Percentiles rank a stretch among this genome's conserved stretches.
These are phyloP conservation scores for Lissonota sp. DNA, from an alignment of 2,888 invertebrate genomes.

Conservation along the genomic window DNA sequence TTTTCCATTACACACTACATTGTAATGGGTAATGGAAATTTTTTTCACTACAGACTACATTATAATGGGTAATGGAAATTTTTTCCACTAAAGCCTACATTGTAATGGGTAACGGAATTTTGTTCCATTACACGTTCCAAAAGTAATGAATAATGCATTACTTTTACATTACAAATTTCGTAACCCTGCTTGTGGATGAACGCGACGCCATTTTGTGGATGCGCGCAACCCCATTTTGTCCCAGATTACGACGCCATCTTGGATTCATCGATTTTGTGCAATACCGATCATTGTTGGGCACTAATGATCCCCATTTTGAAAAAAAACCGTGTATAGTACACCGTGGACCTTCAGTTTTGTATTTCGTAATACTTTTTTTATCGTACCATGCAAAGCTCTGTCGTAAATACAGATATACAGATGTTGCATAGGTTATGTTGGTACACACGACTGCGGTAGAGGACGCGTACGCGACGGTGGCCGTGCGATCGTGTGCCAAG, in stretches of 20 bases:
- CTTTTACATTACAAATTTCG: too few relatives aligned
- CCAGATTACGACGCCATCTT: not conserved
- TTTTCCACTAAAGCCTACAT: too few relatives aligned
- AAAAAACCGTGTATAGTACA: not conserved
- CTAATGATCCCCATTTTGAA: not conserved
- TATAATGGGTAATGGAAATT: too few relatives aligned
- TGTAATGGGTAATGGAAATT: too few relatives aligned
- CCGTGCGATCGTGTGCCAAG: conserved; percentile 54
- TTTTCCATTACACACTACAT: too few relatives aligned
- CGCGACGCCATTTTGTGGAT: not conserved
- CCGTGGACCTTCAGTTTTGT: not conserved
- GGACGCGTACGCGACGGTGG: conserved; percentile 36
- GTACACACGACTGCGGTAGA: conserved; percentile 14
- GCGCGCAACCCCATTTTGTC: not conserved
- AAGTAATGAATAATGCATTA: too few relatives aligned
- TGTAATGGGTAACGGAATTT: too few relatives aligned
- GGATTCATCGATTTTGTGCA: not conserved
- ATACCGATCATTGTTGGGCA: not conserved
- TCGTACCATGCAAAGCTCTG: not conserved
- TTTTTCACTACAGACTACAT: too few relatives aligned
- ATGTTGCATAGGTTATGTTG: conserved; percentile 27
- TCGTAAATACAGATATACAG: not conserved
- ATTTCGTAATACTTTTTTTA: not conserved
- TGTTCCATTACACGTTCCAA: too few relatives aligned
- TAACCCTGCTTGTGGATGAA: too few relatives aligned